phyloP scores from a whole-genome alignment of 92 coral and sea anemone genomes.

The Pocillopora meandrina region DNA sequence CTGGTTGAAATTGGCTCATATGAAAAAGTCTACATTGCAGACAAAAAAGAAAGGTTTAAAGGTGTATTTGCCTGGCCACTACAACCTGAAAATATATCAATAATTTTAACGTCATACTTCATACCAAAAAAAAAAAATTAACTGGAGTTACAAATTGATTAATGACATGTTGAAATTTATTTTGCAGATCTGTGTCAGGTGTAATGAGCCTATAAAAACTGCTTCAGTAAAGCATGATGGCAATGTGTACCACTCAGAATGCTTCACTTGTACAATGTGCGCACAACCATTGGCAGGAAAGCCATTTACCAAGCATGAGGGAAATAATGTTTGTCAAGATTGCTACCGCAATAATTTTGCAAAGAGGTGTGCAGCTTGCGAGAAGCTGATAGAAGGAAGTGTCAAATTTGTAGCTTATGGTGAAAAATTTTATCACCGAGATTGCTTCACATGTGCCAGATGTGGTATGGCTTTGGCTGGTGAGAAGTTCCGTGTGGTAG shows the following conservation, averaged over 20 bases:
- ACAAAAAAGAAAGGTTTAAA: too few species aligned
- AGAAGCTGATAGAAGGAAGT: slow-evolving; percentile 87
- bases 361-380: slow-evolving; percentile 83
- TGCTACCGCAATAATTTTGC: slow-evolving; percentile 93
- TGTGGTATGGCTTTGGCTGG: slow-evolving; percentile 86
- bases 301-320: slow-evolving; percentile 93
- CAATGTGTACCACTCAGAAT: slow-evolving; percentile 81
- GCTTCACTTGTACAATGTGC: slow-evolving; percentile 84
- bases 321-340: slow-evolving; percentile 80
- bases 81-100: too few species aligned
- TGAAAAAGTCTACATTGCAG: too few species aligned
- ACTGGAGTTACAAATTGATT: not conserved
- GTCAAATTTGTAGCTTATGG: slow-evolving; percentile 97
- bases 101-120: too few species aligned
- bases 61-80: too few species aligned
- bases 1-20: too few species aligned
- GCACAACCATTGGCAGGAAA: slow-evolving; percentile 89
- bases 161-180: not conserved
- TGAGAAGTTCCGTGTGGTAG: slow-evolving; percentile 85
- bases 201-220: slow-evolving; percentile 81
- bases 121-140: not conserved
- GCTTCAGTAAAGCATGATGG: slow-evolving; percentile 89
- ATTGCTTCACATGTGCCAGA: slow-evolving; percentile 93
- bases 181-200: slow-evolving; percentile 76
- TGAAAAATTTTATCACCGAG: slow-evolving; percentile 89